Percentiles rank a stretch among this genome's conserved stretches.
Conservation (phyloP, 1,140 invertebrate genomes). For the Megalopta genalis region DNA sequence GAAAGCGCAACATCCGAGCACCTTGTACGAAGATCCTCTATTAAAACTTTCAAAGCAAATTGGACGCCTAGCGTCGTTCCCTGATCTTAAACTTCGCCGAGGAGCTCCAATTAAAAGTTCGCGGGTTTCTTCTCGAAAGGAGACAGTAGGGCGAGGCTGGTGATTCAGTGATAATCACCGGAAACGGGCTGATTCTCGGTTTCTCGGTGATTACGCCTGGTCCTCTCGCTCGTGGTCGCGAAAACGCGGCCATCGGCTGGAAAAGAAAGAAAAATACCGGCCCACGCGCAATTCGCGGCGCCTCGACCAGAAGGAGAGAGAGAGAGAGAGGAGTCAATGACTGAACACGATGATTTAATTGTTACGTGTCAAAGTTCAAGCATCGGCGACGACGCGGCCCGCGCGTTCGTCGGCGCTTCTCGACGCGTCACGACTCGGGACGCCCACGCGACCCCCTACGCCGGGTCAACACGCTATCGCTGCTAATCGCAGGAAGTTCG, state of each 20-base stretch:
- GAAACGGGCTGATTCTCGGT: constrained; percentile 57
- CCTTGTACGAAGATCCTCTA: not conserved
- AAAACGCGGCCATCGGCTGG: constrained; percentile 17
- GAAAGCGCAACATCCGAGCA: no score
- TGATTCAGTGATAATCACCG: constrained; percentile 48
- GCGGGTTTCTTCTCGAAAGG: not conserved
- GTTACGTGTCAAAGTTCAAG: constrained; percentile 66
- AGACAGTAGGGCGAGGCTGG: not conserved
- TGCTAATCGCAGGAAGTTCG: constrained; percentile 55
- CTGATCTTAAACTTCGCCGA: not conserved
- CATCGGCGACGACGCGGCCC: constrained; percentile 21
- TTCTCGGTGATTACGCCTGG: constrained; percentile 40
- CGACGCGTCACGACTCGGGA: constrained; percentile 10
- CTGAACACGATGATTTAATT: constrained; percentile 74
- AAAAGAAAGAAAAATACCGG: constrained; percentile 9
- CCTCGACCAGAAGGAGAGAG: constrained; percentile 28
- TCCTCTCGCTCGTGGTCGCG: constrained; percentile 33
- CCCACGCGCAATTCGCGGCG: constrained; percentile 72
- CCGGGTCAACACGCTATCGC: constrained; percentile 32
- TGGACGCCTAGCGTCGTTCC: not conserved
- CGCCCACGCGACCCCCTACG: not conserved
- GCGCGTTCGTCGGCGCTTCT: constrained; percentile 34
- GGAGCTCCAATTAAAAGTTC: constrained; percentile 32
- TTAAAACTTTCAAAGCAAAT: not conserved
- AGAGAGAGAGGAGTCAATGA: constrained; percentile 54